Conservation (phyloP, 1,140 invertebrate species). For the Asobara japonica region DNA sequence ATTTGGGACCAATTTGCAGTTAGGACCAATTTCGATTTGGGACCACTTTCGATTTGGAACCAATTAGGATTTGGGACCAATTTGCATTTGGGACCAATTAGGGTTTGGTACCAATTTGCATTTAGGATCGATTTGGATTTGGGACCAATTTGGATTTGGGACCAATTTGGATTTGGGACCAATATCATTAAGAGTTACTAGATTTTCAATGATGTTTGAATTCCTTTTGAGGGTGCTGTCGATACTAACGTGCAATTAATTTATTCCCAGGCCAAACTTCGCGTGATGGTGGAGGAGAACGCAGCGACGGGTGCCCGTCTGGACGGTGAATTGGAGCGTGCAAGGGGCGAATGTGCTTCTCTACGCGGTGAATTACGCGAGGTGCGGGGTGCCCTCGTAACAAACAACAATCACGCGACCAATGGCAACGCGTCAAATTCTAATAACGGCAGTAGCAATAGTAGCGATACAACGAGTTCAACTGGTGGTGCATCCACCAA, state of each 20-base stretch:
- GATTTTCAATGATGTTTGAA: no score
- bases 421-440: slow-evolving; percentile 53
- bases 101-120: no score
- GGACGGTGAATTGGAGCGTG: slow-evolving; percentile 72
- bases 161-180: no score
- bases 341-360: slow-evolving; percentile 70
- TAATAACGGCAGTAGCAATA: slow-evolving; percentile 35
- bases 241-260: slow-evolving; percentile 2
- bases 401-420: slow-evolving; percentile 51
- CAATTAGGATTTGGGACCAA: no score
- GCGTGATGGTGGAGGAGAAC: slow-evolving; percentile 79
- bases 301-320: slow-evolving; percentile 71
- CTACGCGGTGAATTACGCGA: slow-evolving; percentile 69
- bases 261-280: slow-evolving; percentile 70
- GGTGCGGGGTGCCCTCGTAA: slow-evolving; percentile 56
- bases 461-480: slow-evolving; percentile 47
- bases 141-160: no score
- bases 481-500: slow-evolving; percentile 34
- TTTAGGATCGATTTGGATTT: no score
- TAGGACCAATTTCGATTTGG: no score
- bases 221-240: neutral
- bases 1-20: no score
- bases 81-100: no score
- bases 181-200: no score
- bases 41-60: no score